These are phyloP conservation scores for Hydropotes inermis DNA, from an alignment of 2,113 vertebrate species.

Conservation along the genomic window DNA sequence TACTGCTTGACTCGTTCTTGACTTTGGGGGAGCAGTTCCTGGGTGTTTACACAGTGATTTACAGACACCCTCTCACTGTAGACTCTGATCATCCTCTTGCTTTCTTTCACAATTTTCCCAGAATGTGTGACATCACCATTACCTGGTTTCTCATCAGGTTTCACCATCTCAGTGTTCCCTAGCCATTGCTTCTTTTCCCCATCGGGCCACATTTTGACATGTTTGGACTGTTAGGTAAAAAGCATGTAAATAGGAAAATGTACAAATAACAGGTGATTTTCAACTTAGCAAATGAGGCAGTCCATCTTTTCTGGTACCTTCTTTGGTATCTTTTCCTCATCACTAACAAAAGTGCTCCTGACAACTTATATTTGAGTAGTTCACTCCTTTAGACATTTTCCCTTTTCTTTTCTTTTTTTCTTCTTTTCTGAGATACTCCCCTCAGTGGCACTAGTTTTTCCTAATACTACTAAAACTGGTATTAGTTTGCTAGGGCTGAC, in stretches of 20 bases:
- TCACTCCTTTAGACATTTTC: constrained; percentile 37
- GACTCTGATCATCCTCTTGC: constrained; percentile 31
- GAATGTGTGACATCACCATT: constrained; percentile 3
- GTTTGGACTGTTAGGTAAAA: not conserved
- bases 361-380: constrained; percentile 15
- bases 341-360: not conserved
- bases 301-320: not conserved
- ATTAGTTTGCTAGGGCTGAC: not conserved
- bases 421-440: not conserved
- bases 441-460: not conserved
- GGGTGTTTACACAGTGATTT: constrained; percentile 81
- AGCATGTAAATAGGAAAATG: not conserved
- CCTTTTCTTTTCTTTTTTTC: too few species aligned
- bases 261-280: constrained; percentile 21
- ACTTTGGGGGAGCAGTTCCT: constrained; percentile 64
- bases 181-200: not conserved
- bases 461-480: not conserved
- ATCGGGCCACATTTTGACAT: not conserved
- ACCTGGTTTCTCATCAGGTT: not conserved
- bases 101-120: not conserved
- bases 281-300: not conserved
- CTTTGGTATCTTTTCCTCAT: not conserved
- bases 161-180: constrained; percentile 12
- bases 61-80: constrained; percentile 56
- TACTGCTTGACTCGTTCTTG: constrained; percentile 79